Percentiles rank a stretch among this genome's conserved stretches.
These are phyloP conservation scores for Chymomyza amoena DNA, from an alignment of 2,888 invertebrate species.

Conservation along the genomic window DNA sequence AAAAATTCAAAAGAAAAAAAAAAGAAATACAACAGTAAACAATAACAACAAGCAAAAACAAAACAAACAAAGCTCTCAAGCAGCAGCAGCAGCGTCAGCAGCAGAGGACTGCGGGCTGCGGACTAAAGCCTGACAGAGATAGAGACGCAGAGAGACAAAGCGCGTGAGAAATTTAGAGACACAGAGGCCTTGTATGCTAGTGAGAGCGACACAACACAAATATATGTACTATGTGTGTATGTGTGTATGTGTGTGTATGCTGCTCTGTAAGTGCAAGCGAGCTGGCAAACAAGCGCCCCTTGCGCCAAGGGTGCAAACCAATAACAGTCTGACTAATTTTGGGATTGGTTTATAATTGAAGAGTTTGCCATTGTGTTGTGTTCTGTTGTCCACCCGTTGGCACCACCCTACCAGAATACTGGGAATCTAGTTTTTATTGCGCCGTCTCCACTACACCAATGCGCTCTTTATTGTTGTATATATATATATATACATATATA, in stretches of 20 bases:
- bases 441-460: background rate
- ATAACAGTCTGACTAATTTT: constrained; percentile 76
- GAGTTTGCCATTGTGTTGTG: constrained; percentile 66
- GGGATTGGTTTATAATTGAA: constrained; percentile 77
- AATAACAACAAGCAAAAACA: background rate
- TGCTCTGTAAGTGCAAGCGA: constrained; percentile 11
- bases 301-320: constrained; percentile 74
- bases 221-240: too few species aligned
- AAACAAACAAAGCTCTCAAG: background rate
- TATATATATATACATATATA: background rate
- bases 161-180: background rate
- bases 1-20: background rate
- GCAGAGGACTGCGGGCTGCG: background rate
- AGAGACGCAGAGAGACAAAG: background rate
- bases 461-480: constrained; percentile 2
- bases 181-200: background rate
- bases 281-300: constrained; percentile 12
- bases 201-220: constrained; percentile 8
- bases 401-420: background rate
- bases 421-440: background rate
- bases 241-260: too few species aligned
- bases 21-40: background rate
- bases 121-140: background rate
- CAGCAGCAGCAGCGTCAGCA: too few species aligned
- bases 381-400: background rate